These are phyloP conservation scores for Parthenolecanium corni DNA, from an alignment of 2,888 invertebrate species.

Conservation along the genomic window DNA sequence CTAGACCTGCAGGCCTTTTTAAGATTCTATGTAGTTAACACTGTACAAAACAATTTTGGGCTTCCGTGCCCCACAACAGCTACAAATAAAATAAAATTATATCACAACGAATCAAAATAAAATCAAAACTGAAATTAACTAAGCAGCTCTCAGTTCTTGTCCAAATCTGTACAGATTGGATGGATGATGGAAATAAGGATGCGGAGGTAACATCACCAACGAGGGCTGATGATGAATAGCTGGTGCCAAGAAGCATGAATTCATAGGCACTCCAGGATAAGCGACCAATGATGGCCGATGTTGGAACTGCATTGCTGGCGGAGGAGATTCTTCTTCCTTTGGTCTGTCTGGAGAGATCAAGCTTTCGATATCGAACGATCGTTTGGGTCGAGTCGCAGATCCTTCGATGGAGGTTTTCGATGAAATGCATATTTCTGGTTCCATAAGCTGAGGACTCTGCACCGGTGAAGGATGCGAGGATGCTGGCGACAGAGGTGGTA, in stretches of 20 bases:
- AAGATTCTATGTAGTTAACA: too few species aligned
- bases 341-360: conserved; percentile 30
- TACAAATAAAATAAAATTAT: neutral
- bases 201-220: neutral
- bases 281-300: too few species aligned
- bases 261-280: conserved; percentile 1
- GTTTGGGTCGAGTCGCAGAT: conserved; percentile 30
- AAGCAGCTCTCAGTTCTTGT: conserved; percentile 21
- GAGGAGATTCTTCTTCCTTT: neutral
- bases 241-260: conserved; percentile 15
- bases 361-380: conserved; percentile 32
- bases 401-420: neutral
- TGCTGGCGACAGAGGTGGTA: conserved; percentile 36
- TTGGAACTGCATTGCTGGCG: neutral
- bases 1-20: too few species aligned
- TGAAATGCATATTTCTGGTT: conserved; percentile 29
- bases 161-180: conserved; percentile 24
- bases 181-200: conserved; percentile 24
- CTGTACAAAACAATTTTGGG: too few species aligned
- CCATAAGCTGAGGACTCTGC: conserved; percentile 29
- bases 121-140: neutral
- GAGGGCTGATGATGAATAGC: neutral
- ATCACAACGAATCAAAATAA: neutral
- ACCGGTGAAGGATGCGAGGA: conserved; percentile 6
- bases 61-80: too few species aligned